Evolutionary conservation across 2,888 invertebrate genomes (phyloP).

Genomic region (Bibio marci): DNA sequence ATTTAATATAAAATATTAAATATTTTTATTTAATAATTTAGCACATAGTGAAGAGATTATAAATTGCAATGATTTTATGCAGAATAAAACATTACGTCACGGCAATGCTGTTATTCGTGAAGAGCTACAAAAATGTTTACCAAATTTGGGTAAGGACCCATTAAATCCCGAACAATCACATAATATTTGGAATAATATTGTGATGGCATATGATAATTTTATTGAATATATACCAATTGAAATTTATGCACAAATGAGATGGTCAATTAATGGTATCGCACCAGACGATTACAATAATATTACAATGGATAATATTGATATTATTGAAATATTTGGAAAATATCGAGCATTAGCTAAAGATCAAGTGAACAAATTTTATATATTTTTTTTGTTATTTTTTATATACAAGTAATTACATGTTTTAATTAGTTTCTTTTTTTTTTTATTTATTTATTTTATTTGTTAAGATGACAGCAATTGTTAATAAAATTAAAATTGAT

Average conservation of each 20-base stretch:
- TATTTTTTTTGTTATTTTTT: background rate
- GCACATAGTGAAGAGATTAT: too few relatives aligned
- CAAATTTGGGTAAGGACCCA: slow-evolving; percentile 11
- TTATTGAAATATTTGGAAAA: slow-evolving; percentile 36
- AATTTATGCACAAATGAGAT: slow-evolving; percentile 15
- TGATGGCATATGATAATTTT: background rate
- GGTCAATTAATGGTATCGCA: slow-evolving; percentile 24
- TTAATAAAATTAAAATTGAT: slow-evolving; percentile 32
- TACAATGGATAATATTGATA: slow-evolving; percentile 33
- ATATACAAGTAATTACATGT: too few relatives aligned
- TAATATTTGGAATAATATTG: slow-evolving; percentile 14
- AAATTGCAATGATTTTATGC: too few relatives aligned
- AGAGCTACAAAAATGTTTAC: slow-evolving; percentile 14
- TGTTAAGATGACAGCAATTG: slow-evolving; percentile 29
- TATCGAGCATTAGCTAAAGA: slow-evolving; percentile 29
- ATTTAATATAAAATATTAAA: too few relatives aligned
- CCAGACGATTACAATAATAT: slow-evolving; percentile 34
- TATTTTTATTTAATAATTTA: too few relatives aligned
- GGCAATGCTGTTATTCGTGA: slow-evolving; percentile 15
- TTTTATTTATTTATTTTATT: slow-evolving; percentile 9
- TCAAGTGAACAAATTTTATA: slow-evolving; percentile 17
- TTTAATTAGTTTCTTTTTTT: slow-evolving; percentile 8
- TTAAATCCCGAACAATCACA: slow-evolving; percentile 13
- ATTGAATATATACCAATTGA: slow-evolving; percentile 15
- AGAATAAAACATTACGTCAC: too few relatives aligned